Conservation (phyloP, 1,140 invertebrate species). For the Drosophila parvula region DNA sequence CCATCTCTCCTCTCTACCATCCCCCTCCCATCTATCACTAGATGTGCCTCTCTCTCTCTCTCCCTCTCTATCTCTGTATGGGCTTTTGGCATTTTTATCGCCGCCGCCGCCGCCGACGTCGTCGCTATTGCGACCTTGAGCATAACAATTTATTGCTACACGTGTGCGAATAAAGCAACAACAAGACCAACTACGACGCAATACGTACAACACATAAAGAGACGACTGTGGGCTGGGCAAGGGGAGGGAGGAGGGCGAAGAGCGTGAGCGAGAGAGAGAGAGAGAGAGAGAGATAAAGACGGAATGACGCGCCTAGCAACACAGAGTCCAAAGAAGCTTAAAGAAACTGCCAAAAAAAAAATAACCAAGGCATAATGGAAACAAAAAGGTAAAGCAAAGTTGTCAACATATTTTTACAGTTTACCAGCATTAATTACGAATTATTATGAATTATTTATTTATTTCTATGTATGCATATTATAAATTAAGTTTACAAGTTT, state of each 20-base stretch:
- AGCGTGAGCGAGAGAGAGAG: not conserved
- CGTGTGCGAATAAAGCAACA: slow-evolving; percentile 73
- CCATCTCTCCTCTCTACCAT: not conserved
- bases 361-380: not conserved
- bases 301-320: slow-evolving; percentile 67
- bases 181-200: slow-evolving; percentile 44
- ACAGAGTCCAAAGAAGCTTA: slow-evolving; percentile 21
- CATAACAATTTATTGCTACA: slow-evolving; percentile 80
- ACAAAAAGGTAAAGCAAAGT: not conserved
- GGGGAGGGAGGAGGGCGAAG: not conserved
- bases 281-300: slow-evolving; percentile 13
- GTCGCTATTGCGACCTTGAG: slow-evolving; percentile 71
- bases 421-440: not conserved
- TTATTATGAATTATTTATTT: too few species aligned
- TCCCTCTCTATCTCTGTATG: slow-evolving; percentile 1
- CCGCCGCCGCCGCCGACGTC: slow-evolving; percentile 15
- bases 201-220: slow-evolving; percentile 25
- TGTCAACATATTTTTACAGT: slow-evolving; percentile 1
- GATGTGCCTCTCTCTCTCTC: not conserved
- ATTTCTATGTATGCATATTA: not conserved
- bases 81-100: slow-evolving; percentile 48
- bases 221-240: slow-evolving; percentile 5
- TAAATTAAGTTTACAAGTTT: not conserved
- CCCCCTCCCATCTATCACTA: not conserved
- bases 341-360: slow-evolving; percentile 23